Base-by-base conservation (phyloP, 2,888 invertebrate genomes). In the Scaptomyza tumidula region DNA sequence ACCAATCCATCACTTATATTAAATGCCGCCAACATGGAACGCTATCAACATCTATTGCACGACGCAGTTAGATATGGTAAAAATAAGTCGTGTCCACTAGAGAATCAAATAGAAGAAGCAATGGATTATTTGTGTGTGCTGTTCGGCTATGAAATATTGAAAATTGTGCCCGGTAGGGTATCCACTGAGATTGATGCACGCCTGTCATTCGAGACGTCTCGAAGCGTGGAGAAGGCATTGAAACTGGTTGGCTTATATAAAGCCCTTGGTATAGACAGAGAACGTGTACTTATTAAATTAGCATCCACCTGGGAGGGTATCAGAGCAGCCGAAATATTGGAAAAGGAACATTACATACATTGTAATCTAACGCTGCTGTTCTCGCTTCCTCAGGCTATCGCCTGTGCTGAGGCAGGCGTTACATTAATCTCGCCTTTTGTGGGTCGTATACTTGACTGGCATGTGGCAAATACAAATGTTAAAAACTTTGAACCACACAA, bases 221-320 rank as follows among this genome's bases (percentile, higher is more conserved):
- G 94, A 1, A 98, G 98, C 90, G 95, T 99, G 81, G 94, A 95
- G 10, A 98, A 98, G 91, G 99, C 99, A 2, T 94, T 95, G 56
- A 96, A 96, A 89, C 93, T 99, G 54, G 98, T 99, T 80, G 93
- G 95, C 59, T 93, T 99, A 89, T 99, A 99, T 92, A 95, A 97
- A 88, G 96, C 97, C 66, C 94, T 95, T 89, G 98, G 98, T 6
- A 95, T 99, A 61, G 93, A 93, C 73, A 98, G 98, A 90, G 97
- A 99, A 14, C 94, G 99, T 57, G 95, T 99, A 90, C 94, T 99
- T 13, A 99, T 99, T 78, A 99, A 99, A 92, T 93, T 99, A 76
- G 98, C 99, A 0, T 98, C 99, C 1, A 99, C 99, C 0, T 99
- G 99, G 99, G 99, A 99, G 93, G 99, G 99, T 37, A 98, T 99